phyloP scores from a whole-genome alignment of 2,888 invertebrate genomes.

The Limnephilus lunatus region DNA sequence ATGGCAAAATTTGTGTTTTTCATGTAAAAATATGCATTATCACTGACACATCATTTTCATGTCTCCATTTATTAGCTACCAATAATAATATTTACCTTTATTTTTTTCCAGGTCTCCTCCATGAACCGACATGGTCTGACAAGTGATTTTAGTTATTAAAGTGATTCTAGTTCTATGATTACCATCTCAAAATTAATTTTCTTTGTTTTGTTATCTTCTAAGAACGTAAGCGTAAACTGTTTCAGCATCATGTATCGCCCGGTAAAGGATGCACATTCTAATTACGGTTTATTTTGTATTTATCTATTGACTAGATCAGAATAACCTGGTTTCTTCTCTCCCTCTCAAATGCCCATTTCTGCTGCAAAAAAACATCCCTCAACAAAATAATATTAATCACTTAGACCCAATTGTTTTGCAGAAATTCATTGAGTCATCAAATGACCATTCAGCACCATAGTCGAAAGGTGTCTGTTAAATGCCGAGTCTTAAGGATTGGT shows the following conservation, averaged over 20 bases:
- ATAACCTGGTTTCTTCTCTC: not conserved
- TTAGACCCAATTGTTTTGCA: too few relatives aligned
- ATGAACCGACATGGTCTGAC: not conserved
- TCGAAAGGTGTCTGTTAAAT: too few relatives aligned
- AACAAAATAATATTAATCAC: not conserved
- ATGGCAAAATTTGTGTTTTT: too few relatives aligned
- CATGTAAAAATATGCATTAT: too few relatives aligned
- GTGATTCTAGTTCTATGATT: constrained; percentile 38
- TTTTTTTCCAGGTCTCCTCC: not conserved
- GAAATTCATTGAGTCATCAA: too few relatives aligned
- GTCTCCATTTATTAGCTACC: not conserved
- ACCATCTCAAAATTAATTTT: not conserved
- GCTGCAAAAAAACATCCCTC: not conserved
- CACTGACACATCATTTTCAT: too few relatives aligned
- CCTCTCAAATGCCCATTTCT: not conserved
- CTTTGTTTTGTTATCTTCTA: not conserved
- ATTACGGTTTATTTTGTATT: not conserved
- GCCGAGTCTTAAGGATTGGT: too few relatives aligned
- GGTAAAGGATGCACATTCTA: not conserved
- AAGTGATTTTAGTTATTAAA: constrained; percentile 21
- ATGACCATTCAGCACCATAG: too few relatives aligned
- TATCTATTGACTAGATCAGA: not conserved
- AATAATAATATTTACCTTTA: not conserved
- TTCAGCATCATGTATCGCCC: not conserved
- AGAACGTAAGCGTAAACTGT: not conserved